These are phyloP conservation scores for Atta colombica DNA, from an alignment of 1,140 invertebrate genomes.

Conservation along the genomic window DNA sequence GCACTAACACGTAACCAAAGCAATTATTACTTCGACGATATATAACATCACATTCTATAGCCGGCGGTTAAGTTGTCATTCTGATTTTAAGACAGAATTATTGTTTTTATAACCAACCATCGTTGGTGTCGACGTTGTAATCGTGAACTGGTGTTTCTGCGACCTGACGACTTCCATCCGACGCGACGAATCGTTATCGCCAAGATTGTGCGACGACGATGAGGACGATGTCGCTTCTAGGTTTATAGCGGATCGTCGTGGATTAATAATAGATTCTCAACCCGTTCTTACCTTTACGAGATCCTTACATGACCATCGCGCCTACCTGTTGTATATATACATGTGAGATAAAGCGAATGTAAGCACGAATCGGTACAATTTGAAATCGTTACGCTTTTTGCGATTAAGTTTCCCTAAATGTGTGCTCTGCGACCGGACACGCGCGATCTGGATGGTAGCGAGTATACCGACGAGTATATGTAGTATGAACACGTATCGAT, in stretches of 20 bases:
- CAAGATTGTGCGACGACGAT: constrained; percentile 11
- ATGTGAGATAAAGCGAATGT: constrained; percentile 80
- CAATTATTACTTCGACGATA: constrained; percentile 61
- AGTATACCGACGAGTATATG: not conserved
- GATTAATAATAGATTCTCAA: constrained; percentile 86
- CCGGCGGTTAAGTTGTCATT: not conserved
- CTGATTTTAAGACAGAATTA: constrained; percentile 22
- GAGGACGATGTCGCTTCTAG: constrained; percentile 65
- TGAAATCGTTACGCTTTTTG: constrained; percentile 81
- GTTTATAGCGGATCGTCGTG: constrained; percentile 78
- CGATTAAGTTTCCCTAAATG: constrained; percentile 83
- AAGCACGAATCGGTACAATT: constrained; percentile 64
- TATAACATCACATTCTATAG: constrained; percentile 20
- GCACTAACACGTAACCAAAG: constrained; percentile 9
- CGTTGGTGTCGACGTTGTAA: not conserved
- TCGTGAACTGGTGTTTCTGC: not conserved
- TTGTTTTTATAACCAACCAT: constrained; percentile 43
- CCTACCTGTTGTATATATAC: constrained; percentile 82
- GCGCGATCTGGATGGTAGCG: constrained; percentile 3
- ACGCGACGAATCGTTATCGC: constrained; percentile 22
- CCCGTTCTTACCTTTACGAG: constrained; percentile 83
- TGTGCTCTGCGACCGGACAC: constrained; percentile 50
- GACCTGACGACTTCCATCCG: not conserved
- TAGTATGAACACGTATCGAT: constrained; percentile 44
- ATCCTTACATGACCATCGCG: constrained; percentile 78